Percentiles rank a stretch among this genome's conserved stretches.
These are phyloP conservation scores for Rhopilema esculentum DNA, from an alignment of 30 jellyfish, hydroid and myxozoan species.

Conservation along the genomic window DNA sequence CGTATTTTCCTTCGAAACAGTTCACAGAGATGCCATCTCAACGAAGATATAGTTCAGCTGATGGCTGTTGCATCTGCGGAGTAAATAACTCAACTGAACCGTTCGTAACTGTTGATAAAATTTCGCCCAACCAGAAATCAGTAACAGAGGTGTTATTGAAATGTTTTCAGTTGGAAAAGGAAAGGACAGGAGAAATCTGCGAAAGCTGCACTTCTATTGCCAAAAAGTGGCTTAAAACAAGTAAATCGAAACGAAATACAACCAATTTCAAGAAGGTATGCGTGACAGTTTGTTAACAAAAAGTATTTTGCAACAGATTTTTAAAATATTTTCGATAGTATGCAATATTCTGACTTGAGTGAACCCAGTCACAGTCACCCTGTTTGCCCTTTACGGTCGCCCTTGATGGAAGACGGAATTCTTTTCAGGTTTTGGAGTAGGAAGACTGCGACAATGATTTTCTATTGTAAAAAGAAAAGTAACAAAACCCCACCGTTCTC, in stretches of 20 bases:
- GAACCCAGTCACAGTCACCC: too few species aligned
- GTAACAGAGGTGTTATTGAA: conserved; percentile 12
- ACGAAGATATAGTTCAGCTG: conserved; percentile 48
- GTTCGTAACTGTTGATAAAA: background rate
- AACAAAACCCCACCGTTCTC: too few species aligned
- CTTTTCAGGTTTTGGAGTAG: too few species aligned
- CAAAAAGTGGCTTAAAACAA: conserved; percentile 21
- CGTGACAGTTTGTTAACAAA: too few species aligned
- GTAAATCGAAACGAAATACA: conserved; percentile 12
- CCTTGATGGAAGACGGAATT: too few species aligned
- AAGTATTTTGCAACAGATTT: background rate
- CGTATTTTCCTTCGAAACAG: background rate
- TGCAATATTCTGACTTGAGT: too few species aligned
- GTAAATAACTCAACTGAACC: conserved; percentile 23
- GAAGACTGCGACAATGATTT: too few species aligned
- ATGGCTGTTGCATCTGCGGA: conserved; percentile 68
- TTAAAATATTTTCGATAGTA: background rate
- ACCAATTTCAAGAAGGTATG: conserved; percentile 20
- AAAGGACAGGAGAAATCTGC: conserved; percentile 56
- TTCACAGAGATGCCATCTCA: conserved; percentile 44
- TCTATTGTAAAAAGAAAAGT: too few species aligned
- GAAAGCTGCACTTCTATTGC: conserved; percentile 40
- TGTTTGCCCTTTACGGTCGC: too few species aligned
- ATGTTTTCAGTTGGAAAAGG: conserved; percentile 38
- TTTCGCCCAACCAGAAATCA: background rate